Conservation (phyloP, 2,888 invertebrate genomes). For the Eledone cirrhosa region DNA sequence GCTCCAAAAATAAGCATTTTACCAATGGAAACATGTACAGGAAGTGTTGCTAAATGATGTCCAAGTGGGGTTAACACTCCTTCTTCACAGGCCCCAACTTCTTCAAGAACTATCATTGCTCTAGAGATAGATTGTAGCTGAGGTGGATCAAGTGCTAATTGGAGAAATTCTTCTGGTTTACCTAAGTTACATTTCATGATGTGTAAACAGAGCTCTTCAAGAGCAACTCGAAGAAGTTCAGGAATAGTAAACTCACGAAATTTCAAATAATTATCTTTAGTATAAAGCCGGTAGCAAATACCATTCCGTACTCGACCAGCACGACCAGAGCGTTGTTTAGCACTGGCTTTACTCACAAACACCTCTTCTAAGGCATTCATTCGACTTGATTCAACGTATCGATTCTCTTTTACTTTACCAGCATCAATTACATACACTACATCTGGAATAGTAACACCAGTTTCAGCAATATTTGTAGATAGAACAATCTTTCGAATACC, state of each 20-base stretch:
- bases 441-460: slow-evolving; percentile 65
- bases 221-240: slow-evolving; percentile 62
- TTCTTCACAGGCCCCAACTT: slow-evolving; percentile 61
- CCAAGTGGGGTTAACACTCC: slow-evolving; percentile 62
- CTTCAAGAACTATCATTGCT: slow-evolving; percentile 59
- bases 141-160: slow-evolving; percentile 60
- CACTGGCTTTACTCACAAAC: slow-evolving; percentile 62
- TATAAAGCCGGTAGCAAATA: slow-evolving; percentile 61
- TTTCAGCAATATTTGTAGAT: slow-evolving; percentile 65
- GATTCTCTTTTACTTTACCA: slow-evolving; percentile 63
- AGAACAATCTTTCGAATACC: slow-evolving; percentile 62
- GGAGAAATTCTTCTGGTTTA: slow-evolving; percentile 56
- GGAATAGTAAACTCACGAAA: slow-evolving; percentile 57
- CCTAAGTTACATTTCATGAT: slow-evolving; percentile 65
- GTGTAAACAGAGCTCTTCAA: slow-evolving; percentile 63
- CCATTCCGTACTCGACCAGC: slow-evolving; percentile 63
- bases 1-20: slow-evolving; percentile 64
- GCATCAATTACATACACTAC: slow-evolving; percentile 64
- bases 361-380: slow-evolving; percentile 63
- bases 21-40: slow-evolving; percentile 63
- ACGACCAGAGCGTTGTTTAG: slow-evolving; percentile 61
- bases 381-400: slow-evolving; percentile 61
- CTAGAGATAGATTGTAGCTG: slow-evolving; percentile 46
- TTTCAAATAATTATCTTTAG: slow-evolving; percentile 47
- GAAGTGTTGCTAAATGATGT: slow-evolving; percentile 61